Conservation (phyloP, 2,888 invertebrate species). For the Eupithecia pulchellata region DNA sequence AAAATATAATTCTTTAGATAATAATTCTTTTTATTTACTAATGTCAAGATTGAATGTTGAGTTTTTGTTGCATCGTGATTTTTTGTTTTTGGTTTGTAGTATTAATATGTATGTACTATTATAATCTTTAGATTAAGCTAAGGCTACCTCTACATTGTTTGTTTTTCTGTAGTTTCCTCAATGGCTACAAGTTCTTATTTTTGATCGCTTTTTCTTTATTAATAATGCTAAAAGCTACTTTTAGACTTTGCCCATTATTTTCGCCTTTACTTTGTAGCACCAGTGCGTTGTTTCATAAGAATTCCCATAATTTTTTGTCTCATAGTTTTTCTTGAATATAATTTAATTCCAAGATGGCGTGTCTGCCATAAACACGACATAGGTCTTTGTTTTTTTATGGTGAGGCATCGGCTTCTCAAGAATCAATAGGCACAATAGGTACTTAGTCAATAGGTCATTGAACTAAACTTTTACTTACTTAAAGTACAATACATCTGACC, state of each 20-base stretch:
- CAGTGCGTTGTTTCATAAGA: background rate
- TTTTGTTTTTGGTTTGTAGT: too few relatives aligned
- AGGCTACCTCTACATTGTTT: too few relatives aligned
- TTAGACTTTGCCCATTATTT: background rate
- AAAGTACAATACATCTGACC: background rate
- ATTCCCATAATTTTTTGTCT: background rate
- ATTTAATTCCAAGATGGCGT: constrained; percentile 7
- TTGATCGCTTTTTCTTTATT: too few relatives aligned
- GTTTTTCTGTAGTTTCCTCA: too few relatives aligned
- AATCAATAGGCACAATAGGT: background rate
- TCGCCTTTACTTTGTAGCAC: background rate
- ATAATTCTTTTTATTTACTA: too few relatives aligned
- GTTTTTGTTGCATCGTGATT: too few relatives aligned
- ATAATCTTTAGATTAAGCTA: too few relatives aligned
- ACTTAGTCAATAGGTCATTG: background rate
- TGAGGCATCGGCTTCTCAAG: background rate
- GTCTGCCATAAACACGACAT: constrained; percentile 7
- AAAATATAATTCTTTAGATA: too few relatives aligned
- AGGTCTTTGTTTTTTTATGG: constrained; percentile 6
- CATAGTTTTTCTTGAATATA: background rate
- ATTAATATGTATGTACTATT: too few relatives aligned
- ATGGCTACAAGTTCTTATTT: too few relatives aligned
- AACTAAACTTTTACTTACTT: background rate
- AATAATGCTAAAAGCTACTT: too few relatives aligned
- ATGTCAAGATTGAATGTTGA: too few relatives aligned